These are phyloP conservation scores for Dipodomys spectabilis DNA, from an alignment of 2,113 vertebrate species.

Conservation along the genomic window DNA sequence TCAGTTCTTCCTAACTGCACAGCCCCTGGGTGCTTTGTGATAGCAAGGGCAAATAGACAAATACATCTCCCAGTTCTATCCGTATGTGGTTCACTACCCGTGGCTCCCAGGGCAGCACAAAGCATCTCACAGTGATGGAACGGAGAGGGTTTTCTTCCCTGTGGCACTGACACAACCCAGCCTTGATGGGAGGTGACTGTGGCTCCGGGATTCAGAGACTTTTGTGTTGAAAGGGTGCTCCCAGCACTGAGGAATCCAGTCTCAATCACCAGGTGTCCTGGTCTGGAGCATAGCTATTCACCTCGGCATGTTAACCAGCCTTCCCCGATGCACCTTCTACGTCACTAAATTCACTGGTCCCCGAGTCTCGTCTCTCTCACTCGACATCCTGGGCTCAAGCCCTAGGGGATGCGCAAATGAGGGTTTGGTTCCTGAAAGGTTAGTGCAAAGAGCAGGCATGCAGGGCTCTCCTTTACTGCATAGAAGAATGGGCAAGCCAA, in stretches of 20 bases:
- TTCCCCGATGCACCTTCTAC: background rate
- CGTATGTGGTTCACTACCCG: background rate
- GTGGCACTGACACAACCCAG: background rate
- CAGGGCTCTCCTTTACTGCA: background rate
- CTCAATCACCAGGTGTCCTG: background rate
- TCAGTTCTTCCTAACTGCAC: background rate
- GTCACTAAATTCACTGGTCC: background rate
- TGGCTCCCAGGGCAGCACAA: background rate
- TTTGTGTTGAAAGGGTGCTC: background rate
- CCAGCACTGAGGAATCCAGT: background rate
- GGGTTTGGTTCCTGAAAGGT: background rate
- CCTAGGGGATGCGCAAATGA: background rate
- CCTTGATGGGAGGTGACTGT: background rate
- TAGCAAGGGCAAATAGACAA: background rate
- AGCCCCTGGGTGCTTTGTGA: background rate
- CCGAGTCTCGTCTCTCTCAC: background rate
- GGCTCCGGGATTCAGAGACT: background rate
- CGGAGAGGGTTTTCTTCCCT: background rate
- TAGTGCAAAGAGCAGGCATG: background rate
- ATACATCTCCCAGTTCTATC: background rate
- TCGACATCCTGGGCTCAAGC: background rate
- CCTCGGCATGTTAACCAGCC: background rate
- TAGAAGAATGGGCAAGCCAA: background rate
- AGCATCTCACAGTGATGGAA: background rate
- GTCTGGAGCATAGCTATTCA: background rate